Conservation (phyloP, 2,888 invertebrate species). For the Leptopilina syphax region DNA sequence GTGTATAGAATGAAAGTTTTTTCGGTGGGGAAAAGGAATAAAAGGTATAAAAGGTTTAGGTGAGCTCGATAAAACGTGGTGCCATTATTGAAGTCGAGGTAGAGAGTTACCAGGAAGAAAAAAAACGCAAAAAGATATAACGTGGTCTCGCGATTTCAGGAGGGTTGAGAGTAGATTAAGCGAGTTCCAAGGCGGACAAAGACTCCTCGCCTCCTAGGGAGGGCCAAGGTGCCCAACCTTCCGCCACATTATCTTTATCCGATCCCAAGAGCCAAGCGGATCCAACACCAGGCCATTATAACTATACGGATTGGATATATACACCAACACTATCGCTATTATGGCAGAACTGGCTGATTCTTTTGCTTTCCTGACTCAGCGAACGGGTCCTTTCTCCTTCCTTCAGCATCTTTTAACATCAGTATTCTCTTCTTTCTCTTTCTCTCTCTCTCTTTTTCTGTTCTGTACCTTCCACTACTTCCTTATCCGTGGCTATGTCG, state of each 20-base stretch:
- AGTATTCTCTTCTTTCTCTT: constrained; percentile 48
- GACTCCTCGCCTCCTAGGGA: constrained; percentile 44
- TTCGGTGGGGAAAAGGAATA: neutral
- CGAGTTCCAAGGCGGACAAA: constrained; percentile 62
- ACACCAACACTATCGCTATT: constrained; percentile 54
- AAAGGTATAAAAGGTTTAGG: constrained; percentile 22
- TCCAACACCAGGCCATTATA: neutral
- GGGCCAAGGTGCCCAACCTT: constrained; percentile 27
- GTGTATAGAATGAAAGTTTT: constrained; percentile 2
- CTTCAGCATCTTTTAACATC: constrained; percentile 42
- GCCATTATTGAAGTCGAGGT: constrained; percentile 24
- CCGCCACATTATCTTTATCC: constrained; percentile 15
- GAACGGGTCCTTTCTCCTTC: constrained; percentile 53
- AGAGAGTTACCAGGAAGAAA: constrained; percentile 11
- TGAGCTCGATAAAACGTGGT: constrained; percentile 32
- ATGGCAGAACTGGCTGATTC: constrained; percentile 43
- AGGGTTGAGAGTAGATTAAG: constrained; percentile 47
- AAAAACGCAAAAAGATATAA: neutral
- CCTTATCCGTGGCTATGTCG: constrained; percentile 52
- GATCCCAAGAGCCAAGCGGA: constrained; percentile 7
- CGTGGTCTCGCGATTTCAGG: constrained; percentile 34
- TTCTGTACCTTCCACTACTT: constrained; percentile 43
- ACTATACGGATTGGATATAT: constrained; percentile 26
- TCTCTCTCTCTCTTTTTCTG: constrained; percentile 42
- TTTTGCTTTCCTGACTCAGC: constrained; percentile 52